Conservation (phyloP, 2,797 vertebrate species). For the Natrix natrix region DNA sequence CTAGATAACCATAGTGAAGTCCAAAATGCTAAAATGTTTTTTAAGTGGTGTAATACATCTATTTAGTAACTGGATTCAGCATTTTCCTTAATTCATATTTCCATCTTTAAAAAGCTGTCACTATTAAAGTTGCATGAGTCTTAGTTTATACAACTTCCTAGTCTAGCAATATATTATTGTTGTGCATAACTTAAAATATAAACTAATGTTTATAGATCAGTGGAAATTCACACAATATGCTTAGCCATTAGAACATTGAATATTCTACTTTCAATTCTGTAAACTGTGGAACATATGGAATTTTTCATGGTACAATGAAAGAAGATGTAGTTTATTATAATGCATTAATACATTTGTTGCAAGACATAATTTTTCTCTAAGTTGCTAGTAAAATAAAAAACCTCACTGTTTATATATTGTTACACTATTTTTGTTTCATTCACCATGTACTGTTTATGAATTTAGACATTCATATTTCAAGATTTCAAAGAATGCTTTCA, state of each 20-base stretch:
- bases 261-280: constrained; percentile 1
- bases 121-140: constrained; percentile 8
- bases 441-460: not conserved
- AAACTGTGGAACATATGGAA: not conserved
- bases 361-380: not conserved
- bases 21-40: constrained; percentile 32
- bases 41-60: constrained; percentile 11
- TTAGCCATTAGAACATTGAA: constrained; percentile 5
- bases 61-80: constrained; percentile 21
- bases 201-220: constrained; percentile 10
- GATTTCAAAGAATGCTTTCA: not conserved
- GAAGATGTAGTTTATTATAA: not conserved
- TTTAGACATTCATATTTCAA: not conserved
- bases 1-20: constrained; percentile 15
- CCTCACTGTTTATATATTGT: not conserved
- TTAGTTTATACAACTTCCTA: not conserved
- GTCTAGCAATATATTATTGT: constrained; percentile 25
- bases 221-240: constrained; percentile 5
- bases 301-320: constrained; percentile 4
- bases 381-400: not conserved
- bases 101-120: not conserved
- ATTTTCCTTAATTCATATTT: constrained; percentile 8
- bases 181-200: constrained; percentile 2
- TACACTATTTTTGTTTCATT: not conserved
- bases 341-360: not conserved